Conservation (phyloP, 2,113 vertebrate species). For the Lophotis ruficrista region DNA sequence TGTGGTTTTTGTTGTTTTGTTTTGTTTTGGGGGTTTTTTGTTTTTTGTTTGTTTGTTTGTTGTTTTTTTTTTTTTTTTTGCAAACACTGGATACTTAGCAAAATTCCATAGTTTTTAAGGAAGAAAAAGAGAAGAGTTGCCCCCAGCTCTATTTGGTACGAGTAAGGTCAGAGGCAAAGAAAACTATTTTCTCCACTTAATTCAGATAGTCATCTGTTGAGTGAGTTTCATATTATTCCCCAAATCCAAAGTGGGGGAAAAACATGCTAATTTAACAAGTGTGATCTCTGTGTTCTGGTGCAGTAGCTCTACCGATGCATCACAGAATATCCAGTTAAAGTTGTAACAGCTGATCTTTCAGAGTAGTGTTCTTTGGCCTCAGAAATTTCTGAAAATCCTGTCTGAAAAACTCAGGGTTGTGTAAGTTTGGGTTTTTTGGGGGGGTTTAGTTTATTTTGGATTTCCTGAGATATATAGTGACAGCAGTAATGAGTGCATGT, state of each 20-base stretch:
- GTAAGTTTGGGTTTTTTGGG: neutral
- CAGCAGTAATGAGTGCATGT: fast-evolving
- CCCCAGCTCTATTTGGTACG: neutral
- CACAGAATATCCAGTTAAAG: neutral
- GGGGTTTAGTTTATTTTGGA: neutral
- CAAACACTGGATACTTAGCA: neutral
- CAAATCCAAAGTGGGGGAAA: neutral
- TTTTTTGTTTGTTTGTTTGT: too few relatives aligned
- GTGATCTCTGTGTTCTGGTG: neutral
- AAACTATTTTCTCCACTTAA: neutral
- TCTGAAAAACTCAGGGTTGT: neutral
- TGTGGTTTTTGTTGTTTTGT: neutral
- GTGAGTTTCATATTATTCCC: neutral
- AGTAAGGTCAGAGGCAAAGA: neutral
- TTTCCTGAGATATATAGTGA: neutral
- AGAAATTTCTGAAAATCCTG: neutral
- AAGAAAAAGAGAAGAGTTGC: neutral
- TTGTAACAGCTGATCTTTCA: neutral
- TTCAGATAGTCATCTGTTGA: neutral
- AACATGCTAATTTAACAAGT: neutral
- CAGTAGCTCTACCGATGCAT: neutral
- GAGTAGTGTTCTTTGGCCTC: neutral
- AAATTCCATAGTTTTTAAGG: neutral
- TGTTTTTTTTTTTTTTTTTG: neutral
- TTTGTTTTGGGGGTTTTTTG: too few relatives aligned